Percentiles rank a stretch among this genome's conserved stretches.
Conservation (phyloP, 1,140 invertebrate species). For the Drosophila parabipectinata region DNA sequence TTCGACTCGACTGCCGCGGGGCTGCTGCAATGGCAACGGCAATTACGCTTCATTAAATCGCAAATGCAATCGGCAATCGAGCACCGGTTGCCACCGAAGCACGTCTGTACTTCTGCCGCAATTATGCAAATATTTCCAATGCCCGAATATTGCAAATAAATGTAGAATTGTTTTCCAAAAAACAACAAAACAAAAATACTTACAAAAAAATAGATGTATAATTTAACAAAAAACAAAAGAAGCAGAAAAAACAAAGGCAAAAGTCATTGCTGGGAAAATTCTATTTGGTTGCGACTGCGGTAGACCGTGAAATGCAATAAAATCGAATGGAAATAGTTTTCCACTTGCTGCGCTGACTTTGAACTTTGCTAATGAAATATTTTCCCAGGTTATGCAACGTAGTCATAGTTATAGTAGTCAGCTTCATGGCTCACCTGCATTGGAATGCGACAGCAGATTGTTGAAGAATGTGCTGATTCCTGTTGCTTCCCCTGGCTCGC, state of each 20-base stretch:
- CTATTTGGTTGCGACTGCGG: slow-evolving; percentile 31
- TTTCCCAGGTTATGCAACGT: slow-evolving; percentile 37
- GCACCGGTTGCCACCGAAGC: slow-evolving; percentile 25
- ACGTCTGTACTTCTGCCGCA: slow-evolving; percentile 38
- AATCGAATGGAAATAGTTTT: slow-evolving; percentile 74
- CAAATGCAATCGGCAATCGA: slow-evolving; percentile 70
- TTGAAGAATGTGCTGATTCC: slow-evolving; percentile 83
- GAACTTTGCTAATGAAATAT: slow-evolving; percentile 68
- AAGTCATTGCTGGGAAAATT: not conserved
- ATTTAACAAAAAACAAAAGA: slow-evolving; percentile 3
- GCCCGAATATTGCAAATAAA: slow-evolving; percentile 70
- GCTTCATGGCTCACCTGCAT: slow-evolving; percentile 74
- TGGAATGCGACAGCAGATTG: slow-evolving; percentile 82
- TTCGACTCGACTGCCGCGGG: slow-evolving; percentile 44
- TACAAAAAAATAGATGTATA: slow-evolving; percentile 8
- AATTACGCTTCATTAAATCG: slow-evolving; percentile 79
- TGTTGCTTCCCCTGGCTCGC: slow-evolving; percentile 67
- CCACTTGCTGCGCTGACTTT: slow-evolving; percentile 51
- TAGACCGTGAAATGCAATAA: slow-evolving; percentile 75
- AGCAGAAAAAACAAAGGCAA: slow-evolving; percentile 2
- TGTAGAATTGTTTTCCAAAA: slow-evolving; percentile 45
- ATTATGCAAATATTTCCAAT: slow-evolving; percentile 77
- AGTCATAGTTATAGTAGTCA: slow-evolving; percentile 19
- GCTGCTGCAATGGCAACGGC: slow-evolving; percentile 37
- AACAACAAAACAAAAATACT: slow-evolving; percentile 34